Base-by-base conservation (phyloP, 2,797 vertebrate genomes). In the Lithobates sylvaticus region DNA sequence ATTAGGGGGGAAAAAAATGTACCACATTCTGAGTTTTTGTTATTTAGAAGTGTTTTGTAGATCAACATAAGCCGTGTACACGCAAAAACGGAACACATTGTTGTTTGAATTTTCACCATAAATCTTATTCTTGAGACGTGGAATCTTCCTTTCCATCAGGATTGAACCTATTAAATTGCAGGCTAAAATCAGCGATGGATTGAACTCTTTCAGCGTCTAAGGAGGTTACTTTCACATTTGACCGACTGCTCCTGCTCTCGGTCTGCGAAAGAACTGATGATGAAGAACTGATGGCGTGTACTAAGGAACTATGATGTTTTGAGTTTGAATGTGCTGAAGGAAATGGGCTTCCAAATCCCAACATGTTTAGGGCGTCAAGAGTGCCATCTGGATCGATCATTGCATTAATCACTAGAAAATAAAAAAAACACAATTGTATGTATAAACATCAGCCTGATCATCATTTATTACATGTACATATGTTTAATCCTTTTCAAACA, bases 311-410 rank as follows among this genome's bases (percentile, higher is more conserved):
- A 26, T 21, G 95, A 89, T 92, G 86, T 88, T 94, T 97, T 72
- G 93, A 89, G 89, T 96, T 98, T 0, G 93, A 89, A 26, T 92
- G 94, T 47, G 91, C 90, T 12, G 96, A 91, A 47, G 96, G 89
- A 32, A 95, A 87, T 12, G 97, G 94, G 88, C 94, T 95, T 89
- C 93, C 81, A 16, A 98, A 94, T 87, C 96, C 95, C 84, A 99
- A 93, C 91, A 92, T 97, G 91, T 97, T 96, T 89, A 98, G 92
- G 73, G 97, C 97, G 42, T 99, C 98, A 89, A 99, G 93, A 78
- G 97, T 98, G 84, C 98, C 98, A 61, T 99, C 98, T 3, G 98
- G 98, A 91, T 99, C 98, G 44, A 99, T 97, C 97, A 99, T 99
- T 85, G 97, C 93, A 78, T 99, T 98, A 91, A 99, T 99, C 50